These are phyloP conservation scores for Trichomalopsis sarcophagae DNA, from an alignment of 1,140 invertebrate genomes.

Conservation along the genomic window DNA sequence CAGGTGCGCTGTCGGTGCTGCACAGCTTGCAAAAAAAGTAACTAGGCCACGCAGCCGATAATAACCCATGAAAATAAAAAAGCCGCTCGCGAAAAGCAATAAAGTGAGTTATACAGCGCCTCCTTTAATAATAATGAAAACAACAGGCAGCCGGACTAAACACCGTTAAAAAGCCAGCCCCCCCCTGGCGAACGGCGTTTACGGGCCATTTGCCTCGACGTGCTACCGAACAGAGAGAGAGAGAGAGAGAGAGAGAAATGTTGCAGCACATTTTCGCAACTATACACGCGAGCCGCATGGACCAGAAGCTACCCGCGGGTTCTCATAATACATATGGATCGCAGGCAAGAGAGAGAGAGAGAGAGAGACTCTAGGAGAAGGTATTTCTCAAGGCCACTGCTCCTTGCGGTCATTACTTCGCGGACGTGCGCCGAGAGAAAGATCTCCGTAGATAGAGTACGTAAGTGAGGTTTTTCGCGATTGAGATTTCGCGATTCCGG, in stretches of 20 bases:
- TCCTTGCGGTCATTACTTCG: neutral
- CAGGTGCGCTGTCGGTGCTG: neutral
- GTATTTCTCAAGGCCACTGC: slow-evolving; percentile 25
- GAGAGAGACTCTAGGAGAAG: slow-evolving; percentile 10
- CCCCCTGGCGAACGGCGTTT: slow-evolving; percentile 26
- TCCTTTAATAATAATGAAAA: slow-evolving; percentile 19
- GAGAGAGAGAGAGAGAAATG: neutral
- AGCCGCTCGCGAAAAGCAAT: slow-evolving; percentile 25
- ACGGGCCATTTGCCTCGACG: slow-evolving; percentile 29
- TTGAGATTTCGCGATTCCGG: slow-evolving; percentile 27
- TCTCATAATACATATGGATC: neutral
- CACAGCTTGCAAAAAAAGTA: neutral
- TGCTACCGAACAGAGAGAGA: neutral
- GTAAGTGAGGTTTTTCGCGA: slow-evolving; percentile 7
- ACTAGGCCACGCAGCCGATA: neutral
- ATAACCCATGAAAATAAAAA: neutral
- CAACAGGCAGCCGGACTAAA: slow-evolving; percentile 15
- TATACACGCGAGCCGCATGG: no score
- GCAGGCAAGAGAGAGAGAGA: neutral
- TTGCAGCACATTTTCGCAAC: neutral
- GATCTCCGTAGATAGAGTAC: neutral
- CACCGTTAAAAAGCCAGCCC: slow-evolving; percentile 29
- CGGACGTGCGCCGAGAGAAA: neutral
- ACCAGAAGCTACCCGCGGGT: neutral
- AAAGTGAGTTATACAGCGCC: slow-evolving; percentile 17